Conservation (phyloP, 1,140 invertebrate species). For the Mya arenaria region DNA sequence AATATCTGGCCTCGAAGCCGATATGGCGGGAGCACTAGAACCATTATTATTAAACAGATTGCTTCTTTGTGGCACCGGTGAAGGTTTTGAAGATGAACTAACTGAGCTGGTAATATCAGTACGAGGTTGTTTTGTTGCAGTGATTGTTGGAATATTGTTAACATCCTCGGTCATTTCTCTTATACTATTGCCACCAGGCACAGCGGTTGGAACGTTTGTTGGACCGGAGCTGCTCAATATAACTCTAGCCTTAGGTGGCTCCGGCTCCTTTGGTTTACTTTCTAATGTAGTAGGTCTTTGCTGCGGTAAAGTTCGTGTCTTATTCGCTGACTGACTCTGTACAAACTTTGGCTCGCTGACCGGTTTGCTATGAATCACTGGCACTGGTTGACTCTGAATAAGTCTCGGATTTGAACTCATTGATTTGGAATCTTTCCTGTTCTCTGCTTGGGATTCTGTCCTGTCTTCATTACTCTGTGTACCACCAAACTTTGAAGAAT, state of each 20-base stretch:
- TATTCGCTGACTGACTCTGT: not conserved
- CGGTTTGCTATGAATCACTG: not conserved
- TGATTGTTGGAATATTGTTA: not conserved
- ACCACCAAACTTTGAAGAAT: not conserved
- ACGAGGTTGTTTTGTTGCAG: not conserved
- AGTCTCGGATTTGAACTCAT: not conserved
- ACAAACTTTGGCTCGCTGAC: not conserved
- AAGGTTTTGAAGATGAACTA: not conserved
- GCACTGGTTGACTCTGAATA: not conserved
- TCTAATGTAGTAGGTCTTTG: not conserved
- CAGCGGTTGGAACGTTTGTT: not conserved
- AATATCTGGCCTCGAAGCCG: slow-evolving; percentile 30
- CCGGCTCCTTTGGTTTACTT: not conserved
- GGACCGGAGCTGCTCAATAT: not conserved
- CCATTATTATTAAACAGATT: slow-evolving; percentile 15
- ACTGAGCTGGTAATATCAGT: not conserved
- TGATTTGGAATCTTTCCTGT: not conserved
- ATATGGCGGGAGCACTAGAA: not conserved
- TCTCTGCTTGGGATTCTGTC: not conserved
- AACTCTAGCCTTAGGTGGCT: not conserved
- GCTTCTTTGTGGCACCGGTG: not conserved
- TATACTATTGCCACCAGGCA: not conserved
- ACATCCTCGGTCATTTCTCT: not conserved
- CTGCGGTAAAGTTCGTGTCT: not conserved
- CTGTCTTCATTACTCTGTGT: not conserved